Conservation (phyloP, 2,888 invertebrate species). For the Cloeon dipterum region DNA sequence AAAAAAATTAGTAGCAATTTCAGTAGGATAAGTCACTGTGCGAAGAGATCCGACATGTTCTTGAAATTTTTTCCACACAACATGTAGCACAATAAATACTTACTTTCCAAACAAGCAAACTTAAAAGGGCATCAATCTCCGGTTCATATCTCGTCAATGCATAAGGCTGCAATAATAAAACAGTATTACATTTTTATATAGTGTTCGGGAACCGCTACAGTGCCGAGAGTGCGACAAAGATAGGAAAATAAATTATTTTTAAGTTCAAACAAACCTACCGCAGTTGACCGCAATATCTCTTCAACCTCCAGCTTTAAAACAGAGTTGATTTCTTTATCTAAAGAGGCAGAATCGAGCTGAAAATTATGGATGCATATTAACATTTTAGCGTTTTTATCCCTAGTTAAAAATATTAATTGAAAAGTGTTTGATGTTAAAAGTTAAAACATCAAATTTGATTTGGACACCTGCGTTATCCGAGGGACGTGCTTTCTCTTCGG, state of each 20-base stretch:
- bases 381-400: too few relatives aligned
- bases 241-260: conserved; percentile 1
- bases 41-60: too few relatives aligned
- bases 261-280: conserved; percentile 22
- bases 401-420: too few relatives aligned
- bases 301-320: conserved; percentile 41
- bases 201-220: not conserved
- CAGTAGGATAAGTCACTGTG: not conserved
- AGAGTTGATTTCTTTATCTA: conserved; percentile 55
- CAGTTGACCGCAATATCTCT: conserved; percentile 36
- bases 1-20: not conserved
- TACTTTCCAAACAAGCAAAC: conserved; percentile 38
- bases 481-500: too few relatives aligned
- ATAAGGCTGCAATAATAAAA: conserved; percentile 28
- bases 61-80: too few relatives aligned
- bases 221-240: conserved; percentile 2
- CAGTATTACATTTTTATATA: too few relatives aligned
- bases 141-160: conserved; percentile 27
- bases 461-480: too few relatives aligned
- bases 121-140: conserved; percentile 43
- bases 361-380: too few relatives aligned
- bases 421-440: too few relatives aligned
- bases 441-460: too few relatives aligned
- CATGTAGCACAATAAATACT: too few relatives aligned
- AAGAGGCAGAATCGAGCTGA: conserved; percentile 52